A percentile compares a stretch with the other conserved stretches of the same genome.
These are phyloP conservation scores for Tamias sibiricus DNA, from an alignment of 2,113 vertebrate genomes.

Conservation along the genomic window DNA sequence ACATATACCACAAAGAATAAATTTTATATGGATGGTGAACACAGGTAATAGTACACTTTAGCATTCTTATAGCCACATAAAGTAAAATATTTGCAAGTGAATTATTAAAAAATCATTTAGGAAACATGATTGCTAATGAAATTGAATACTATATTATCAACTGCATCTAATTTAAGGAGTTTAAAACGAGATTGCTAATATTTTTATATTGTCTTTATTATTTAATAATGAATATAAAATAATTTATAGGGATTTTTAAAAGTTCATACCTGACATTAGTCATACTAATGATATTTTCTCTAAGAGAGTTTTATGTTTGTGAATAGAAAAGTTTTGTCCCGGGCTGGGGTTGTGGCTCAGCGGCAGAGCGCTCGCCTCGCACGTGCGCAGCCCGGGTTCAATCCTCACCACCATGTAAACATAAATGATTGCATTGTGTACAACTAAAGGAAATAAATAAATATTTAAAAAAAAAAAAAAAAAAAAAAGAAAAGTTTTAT, in stretches of 20 bases:
- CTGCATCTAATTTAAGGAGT: not conserved
- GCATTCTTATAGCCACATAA: not conserved
- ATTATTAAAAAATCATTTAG: not conserved
- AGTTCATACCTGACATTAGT: not conserved
- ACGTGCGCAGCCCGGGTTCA: too few species aligned
- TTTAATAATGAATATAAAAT: not conserved
- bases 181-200: not conserved
- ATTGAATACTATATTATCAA: not conserved
- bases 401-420: too few species aligned
- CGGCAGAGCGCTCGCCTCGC: too few species aligned
- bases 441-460: too few species aligned
- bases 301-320: not conserved
- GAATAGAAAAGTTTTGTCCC: not conserved
- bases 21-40: not conserved
- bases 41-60: not conserved
- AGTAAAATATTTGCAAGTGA: not conserved
- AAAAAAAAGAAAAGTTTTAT: not conserved
- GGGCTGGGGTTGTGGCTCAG: too few species aligned
- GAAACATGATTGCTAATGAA: not conserved
- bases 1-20: not conserved
- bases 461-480: too few species aligned
- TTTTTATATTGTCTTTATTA: not conserved
- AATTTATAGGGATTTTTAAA: not conserved
- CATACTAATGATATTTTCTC: not conserved
- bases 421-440: too few species aligned